These are phyloP conservation scores for Ditula angustiorana DNA, from an alignment of 2,888 invertebrate species.

Conservation along the genomic window DNA sequence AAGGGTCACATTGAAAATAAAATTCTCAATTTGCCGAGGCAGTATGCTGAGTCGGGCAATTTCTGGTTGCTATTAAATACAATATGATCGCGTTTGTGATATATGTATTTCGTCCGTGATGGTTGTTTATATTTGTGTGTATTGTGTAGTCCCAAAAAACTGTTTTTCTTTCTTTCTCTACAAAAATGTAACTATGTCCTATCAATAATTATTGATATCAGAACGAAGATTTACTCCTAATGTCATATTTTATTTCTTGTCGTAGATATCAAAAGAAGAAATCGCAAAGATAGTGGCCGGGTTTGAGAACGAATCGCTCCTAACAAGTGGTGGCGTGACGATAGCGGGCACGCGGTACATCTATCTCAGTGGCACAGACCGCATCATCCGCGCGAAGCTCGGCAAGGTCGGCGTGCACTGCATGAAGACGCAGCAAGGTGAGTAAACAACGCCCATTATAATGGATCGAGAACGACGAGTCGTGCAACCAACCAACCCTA, in stretches of 20 bases:
- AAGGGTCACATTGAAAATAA: too few relatives aligned
- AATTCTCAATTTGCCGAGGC: too few relatives aligned
- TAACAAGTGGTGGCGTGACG: slow-evolving; percentile 96
- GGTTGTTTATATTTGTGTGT: too few relatives aligned
- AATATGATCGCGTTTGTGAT: too few relatives aligned
- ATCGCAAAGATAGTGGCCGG: slow-evolving; percentile 95
- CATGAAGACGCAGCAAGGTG: slow-evolving; percentile 98
- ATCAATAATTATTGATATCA: too few relatives aligned
- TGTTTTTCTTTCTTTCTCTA: too few relatives aligned
- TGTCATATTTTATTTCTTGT: slow-evolving; percentile 54
- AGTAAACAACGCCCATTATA: slow-evolving; percentile 48
- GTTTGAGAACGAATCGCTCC: slow-evolving; percentile 95
- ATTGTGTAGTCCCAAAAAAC: too few relatives aligned
- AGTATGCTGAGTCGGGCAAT: too few relatives aligned
- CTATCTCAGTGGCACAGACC: slow-evolving; percentile 97
- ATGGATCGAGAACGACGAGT: not conserved
- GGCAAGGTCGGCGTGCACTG: slow-evolving; percentile 97
- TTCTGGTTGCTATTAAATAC: too few relatives aligned
- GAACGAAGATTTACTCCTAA: not conserved
- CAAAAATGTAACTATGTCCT: too few relatives aligned
- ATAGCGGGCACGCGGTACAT: slow-evolving; percentile 97
- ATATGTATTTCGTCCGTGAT: too few relatives aligned
- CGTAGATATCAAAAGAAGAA: slow-evolving; percentile 96
- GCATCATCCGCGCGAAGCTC: slow-evolving; percentile 96
- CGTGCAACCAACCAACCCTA: not conserved